Conservation (phyloP, 1,140 invertebrate genomes). For the Myzus persicae region DNA sequence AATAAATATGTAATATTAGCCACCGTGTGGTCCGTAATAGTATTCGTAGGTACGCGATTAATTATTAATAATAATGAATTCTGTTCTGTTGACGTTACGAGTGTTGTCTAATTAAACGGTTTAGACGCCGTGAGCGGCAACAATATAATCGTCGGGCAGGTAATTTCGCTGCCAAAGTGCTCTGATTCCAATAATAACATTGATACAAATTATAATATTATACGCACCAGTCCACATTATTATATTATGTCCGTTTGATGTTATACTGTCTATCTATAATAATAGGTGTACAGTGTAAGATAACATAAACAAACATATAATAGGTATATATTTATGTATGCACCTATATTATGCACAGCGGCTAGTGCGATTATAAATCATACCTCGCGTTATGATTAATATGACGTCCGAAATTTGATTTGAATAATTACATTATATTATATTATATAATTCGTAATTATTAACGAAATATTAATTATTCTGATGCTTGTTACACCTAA, state of each 20-base stretch:
- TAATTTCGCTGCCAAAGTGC: background rate
- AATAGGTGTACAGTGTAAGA: background rate
- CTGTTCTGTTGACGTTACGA: background rate
- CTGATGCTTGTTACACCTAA: background rate
- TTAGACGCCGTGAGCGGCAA: background rate
- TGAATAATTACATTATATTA: background rate
- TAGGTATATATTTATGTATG: background rate
- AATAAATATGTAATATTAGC: background rate
- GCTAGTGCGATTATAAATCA: background rate
- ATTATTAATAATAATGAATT: background rate
- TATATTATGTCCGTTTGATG: background rate
- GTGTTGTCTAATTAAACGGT: background rate
- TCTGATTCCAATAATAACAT: background rate
- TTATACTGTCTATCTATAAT: background rate
- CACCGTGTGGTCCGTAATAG: background rate
- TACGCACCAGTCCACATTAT: background rate
- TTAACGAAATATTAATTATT: conserved; percentile 21
- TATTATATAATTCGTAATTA: background rate
- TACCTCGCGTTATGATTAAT: background rate
- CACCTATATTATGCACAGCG: background rate
- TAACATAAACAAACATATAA: background rate
- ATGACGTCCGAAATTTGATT: background rate
- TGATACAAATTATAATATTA: background rate
- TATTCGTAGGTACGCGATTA: background rate
- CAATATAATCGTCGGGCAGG: background rate